A percentile compares a stretch with the other conserved stretches of the same genome.
Evolutionary conservation across 2,113 vertebrate genomes (phyloP).

Genomic region (Chaetodon trifascialis): DNA sequence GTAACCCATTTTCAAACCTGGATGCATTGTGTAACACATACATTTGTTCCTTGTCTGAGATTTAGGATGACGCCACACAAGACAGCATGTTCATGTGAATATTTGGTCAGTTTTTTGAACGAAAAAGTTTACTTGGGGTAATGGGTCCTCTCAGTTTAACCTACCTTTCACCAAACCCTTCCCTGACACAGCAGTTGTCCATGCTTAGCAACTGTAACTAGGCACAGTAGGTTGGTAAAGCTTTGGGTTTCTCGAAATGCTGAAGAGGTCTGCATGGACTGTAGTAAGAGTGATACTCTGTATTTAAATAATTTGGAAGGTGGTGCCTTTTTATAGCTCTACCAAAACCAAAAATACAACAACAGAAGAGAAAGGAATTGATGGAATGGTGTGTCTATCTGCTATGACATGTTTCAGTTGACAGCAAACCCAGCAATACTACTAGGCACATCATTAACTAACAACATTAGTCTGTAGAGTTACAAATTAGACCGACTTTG

Average conservation of each 20-base stretch:
- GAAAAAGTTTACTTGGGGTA: background rate
- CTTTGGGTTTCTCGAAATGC: background rate
- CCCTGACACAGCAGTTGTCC: background rate
- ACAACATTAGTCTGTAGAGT: no score
- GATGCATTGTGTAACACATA: conserved; percentile 7
- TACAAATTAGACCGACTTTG: no score
- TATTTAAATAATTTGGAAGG: background rate
- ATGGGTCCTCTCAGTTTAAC: background rate
- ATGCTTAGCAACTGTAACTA: background rate
- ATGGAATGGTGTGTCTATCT: background rate
- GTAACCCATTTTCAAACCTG: conserved; percentile 27
- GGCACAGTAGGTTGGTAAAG: background rate
- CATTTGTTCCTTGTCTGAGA: conserved; percentile 8
- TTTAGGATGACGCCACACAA: conserved; percentile 5
- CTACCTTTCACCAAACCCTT: background rate
- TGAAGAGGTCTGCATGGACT: background rate
- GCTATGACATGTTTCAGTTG: background rate
- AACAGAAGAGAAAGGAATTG: background rate
- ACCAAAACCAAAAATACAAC: background rate
- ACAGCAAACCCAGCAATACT: no score
- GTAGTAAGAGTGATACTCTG: background rate
- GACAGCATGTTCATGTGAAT: background rate
- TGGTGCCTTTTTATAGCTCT: background rate
- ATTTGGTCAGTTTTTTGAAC: background rate
- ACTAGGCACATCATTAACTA: no score